phyloP scores from a whole-genome alignment of 2,113 vertebrate species.

The Vicugna pacos region DNA sequence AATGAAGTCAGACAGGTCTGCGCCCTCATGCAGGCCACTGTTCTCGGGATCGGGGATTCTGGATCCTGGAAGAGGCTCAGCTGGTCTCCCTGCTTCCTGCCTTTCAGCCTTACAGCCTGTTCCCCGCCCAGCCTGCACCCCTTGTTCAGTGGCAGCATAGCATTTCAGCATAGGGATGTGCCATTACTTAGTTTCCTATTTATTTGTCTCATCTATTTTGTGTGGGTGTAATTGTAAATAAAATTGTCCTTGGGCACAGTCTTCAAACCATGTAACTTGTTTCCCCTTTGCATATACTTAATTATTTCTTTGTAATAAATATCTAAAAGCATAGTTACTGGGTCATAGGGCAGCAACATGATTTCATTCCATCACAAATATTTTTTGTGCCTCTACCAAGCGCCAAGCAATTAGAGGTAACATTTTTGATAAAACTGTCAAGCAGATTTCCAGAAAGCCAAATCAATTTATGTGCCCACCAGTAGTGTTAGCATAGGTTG shows the following conservation, averaged over 20 bases:
- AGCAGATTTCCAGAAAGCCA: neutral
- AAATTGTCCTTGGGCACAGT: too few species aligned
- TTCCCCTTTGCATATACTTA: neutral
- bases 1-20: too few species aligned
- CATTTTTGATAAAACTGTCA: neutral
- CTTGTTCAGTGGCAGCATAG: neutral
- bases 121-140: neutral
- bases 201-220: neutral
- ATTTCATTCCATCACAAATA: neutral
- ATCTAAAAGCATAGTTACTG: neutral
- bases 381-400: neutral
- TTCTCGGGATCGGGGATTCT: neutral
- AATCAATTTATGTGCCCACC: neutral
- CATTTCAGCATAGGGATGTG: fast-evolving
- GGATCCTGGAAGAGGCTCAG: neutral
- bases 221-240: neutral
- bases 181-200: neutral
- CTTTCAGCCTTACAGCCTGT: neutral
- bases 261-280: neutral
- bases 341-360: neutral
- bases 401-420: neutral
- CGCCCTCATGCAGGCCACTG: neutral
- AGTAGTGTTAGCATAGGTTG: neutral
- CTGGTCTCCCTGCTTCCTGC: neutral
- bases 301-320: neutral